Evolutionary conservation across 2,113 vertebrate species (phyloP), one percentile per base, ranked within the genome.

Genomic region (Solea senegalensis): DNA sequence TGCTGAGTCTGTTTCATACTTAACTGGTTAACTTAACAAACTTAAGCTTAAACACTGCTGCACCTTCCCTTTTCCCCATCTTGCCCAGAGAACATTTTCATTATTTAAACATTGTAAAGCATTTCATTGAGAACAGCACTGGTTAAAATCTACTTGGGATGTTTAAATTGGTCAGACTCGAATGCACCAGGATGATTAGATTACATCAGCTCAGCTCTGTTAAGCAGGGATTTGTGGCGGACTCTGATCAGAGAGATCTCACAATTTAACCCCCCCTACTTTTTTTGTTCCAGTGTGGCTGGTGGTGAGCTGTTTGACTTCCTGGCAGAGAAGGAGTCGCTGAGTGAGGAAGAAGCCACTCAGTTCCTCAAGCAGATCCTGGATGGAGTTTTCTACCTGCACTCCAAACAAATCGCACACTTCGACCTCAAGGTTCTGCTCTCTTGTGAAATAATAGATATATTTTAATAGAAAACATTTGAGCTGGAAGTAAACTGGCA

Each of bases 291-390:
- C 86, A 99, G 98, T 2, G 98, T 99, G 91, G 96, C 97, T 76
- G 98, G 98, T 51, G 98, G 98, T 0, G 97, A 99, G 76, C 95
- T 99, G 41, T 99, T 99, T 11, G 97, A 99, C 93, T 99, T 99
- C 90, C 93, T 99, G 86, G 98, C 97, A 26, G 97, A 99, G 84
- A 99, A 99, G 69, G 98, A 99, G 93, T 99, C 98, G 16, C 89
- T 99, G 72, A 96, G 96, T 0, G 97, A 99, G 89, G 98, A 99
- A 76, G 97, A 99, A 83, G 98, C 98, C 72, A 99, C 98, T 0
- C 97, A 98, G 90, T 99, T 99, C 93, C 96, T 99, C 67, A 99
- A 99, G 80, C 98, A 99, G 88, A 99, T 99, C 86, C 95, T 99
- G 78, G 98, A 97, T 14, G 98, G 98, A 26, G 98, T 99, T 88